Evolutionary conservation across 2,797 vertebrate genomes (phyloP), one percentile per base, ranked within the genome.

Genomic region (Pseudopleuronectes americanus): DNA sequence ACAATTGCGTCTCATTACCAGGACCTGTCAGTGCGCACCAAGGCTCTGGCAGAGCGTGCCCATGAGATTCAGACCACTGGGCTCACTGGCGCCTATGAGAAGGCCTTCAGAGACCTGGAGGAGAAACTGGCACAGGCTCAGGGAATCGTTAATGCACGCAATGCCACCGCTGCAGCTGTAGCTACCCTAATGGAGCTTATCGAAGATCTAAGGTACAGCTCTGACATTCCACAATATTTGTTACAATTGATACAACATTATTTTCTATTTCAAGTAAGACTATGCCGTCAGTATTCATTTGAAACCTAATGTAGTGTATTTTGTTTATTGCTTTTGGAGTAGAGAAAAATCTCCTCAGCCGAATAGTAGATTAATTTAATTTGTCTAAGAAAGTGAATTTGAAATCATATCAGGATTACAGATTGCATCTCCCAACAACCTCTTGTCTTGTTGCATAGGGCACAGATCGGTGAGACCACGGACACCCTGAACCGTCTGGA

Each of bases 21-120:
- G 94, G 97, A 97, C 76, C 84, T 99, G 85, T 95, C 94, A 0
- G 85, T 94, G 10, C 96, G 94, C 1, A 95, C 95, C 22, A 95
- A 91, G 77, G 79, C 74, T 0, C 93, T 99, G 47, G 94, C 93
- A 0, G 93, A 95, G 58, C 92, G 92, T 2, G 94, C 91, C 5
- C 94, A 90, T 64, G 95, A 97, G 73, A 94, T 99, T 70, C 96
- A 96, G 84, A 95, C 95, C 79, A 96, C 94, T 0, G 98, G 98
- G n/a, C 93, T 96, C 0, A 94, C 95, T 0, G 96, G 96, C 0
- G 80, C 94, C 61, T 98, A 97, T 2, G 94, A 96, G 86, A 93
- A 93, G 80, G 93, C 90, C 74, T 98, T 99, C 88, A 90, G 54
- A 47, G 91, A 66, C 13, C 86, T 99, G 41, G 96, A 98, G 78